Conservation (phyloP, 2,888 invertebrate genomes). For the Eurytoma californica region DNA sequence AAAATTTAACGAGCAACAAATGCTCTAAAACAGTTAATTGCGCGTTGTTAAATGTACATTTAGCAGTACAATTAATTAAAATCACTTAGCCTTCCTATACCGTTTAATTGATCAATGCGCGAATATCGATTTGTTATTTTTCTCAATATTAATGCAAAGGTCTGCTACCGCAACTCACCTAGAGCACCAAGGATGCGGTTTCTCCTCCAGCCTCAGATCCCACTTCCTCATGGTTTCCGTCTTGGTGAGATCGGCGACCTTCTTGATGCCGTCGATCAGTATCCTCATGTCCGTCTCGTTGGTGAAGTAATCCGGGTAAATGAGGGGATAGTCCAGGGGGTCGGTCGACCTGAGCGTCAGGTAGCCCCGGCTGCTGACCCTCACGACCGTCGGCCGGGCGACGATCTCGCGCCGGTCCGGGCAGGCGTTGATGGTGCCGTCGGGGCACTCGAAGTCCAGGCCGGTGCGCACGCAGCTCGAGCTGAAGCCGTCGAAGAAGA, state of each 20-base stretch:
- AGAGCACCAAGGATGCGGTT: slow-evolving; percentile 78
- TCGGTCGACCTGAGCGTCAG: slow-evolving; percentile 80
- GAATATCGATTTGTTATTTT: too few relatives aligned
- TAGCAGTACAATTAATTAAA: too few relatives aligned
- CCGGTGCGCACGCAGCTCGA: slow-evolving; percentile 69
- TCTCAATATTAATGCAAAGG: too few relatives aligned
- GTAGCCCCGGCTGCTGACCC: slow-evolving; percentile 76
- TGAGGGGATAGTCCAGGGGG: slow-evolving; percentile 81
- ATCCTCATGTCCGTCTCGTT: slow-evolving; percentile 79
- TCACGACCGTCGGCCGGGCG: slow-evolving; percentile 68
- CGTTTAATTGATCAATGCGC: too few relatives aligned
- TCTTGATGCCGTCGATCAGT: slow-evolving; percentile 79
- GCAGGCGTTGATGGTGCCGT: slow-evolving; percentile 63
- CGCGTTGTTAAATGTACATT: too few relatives aligned
- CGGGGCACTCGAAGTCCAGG: slow-evolving; percentile 64
- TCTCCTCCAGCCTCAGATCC: slow-evolving; percentile 78
- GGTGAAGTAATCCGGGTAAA: slow-evolving; percentile 85
- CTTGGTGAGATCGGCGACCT: slow-evolving; percentile 77
- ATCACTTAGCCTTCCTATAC: too few relatives aligned
- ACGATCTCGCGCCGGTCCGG: slow-evolving; percentile 70
- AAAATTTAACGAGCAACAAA: too few relatives aligned
- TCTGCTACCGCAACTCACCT: slow-evolving; percentile 63
- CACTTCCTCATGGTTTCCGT: slow-evolving; percentile 78
- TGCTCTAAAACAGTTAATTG: too few relatives aligned
- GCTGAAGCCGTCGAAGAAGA: slow-evolving; percentile 75